Evolutionary conservation across 92 coral and sea anemone genomes (phyloP), one percentile per base, ranked within the genome.

Genomic region (Porites evermanni): DNA sequence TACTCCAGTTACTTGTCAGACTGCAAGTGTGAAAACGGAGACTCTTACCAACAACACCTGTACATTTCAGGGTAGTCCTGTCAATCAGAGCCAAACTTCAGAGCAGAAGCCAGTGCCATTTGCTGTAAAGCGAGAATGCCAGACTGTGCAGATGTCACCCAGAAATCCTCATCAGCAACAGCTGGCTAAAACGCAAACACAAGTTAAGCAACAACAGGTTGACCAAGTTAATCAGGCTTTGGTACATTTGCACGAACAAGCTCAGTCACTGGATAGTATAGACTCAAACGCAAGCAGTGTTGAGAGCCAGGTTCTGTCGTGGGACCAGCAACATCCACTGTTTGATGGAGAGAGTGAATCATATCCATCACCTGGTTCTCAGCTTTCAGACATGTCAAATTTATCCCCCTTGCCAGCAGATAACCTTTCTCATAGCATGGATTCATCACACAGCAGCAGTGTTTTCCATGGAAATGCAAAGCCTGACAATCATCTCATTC

Each of bases 281-380:
- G 82, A 91, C 78, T 78, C 80, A 66, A 81, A 72, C 64, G 72
- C 72, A 52, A 75, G 91, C 52, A 91, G 91, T 26, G 88, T 91
- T 8, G 89, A 88, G 47, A 82, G 91, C 81, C 91, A 86, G 60
- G 70, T 82, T 47, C 85, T 76, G 32, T 85, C 72, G 17, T 81
- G 89, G 86, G 91, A 91, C 17, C 89, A 91, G 20, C 93, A 87
- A 23, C 93, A 91, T 70, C 88, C 93, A 4, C 53, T 87, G 72
- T 91, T 91, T 82, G 89, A 91, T 87, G 93, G 93, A 58, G 93
- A 87, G 17, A 66, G 82, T 23, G 93, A 90, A 21, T 69, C 70
- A 0, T 83, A 75, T 70, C 78, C 77, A 14, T 85, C 88, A 26
- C 88, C 88, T 12, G 69, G 88, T 6, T 85, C 88, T 14, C 82